phyloP scores from a whole-genome alignment of 2,113 vertebrate species.

The Sciurus niger region DNA sequence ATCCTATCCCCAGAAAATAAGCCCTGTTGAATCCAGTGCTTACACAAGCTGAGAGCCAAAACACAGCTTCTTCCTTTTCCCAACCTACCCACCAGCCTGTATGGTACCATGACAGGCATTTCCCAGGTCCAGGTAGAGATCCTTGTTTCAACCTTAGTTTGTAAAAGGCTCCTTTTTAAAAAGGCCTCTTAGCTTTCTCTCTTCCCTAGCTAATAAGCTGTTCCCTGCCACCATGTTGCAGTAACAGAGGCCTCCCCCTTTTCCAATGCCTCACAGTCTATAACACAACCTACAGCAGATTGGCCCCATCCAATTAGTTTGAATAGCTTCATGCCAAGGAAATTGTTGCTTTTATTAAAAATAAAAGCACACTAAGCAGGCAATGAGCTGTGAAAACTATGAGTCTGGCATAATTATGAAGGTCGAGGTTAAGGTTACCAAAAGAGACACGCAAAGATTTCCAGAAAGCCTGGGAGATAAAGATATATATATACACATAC shows the following conservation, averaged over 20 bases:
- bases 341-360: slow-evolving; percentile 84
- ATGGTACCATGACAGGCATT: slow-evolving; percentile 62
- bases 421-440: slow-evolving; percentile 87
- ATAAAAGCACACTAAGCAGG: slow-evolving; percentile 75
- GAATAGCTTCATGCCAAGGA: slow-evolving; percentile 82
- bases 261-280: slow-evolving; percentile 65
- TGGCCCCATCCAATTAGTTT: slow-evolving; percentile 79
- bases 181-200: not conserved
- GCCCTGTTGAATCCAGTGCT: slow-evolving; percentile 51
- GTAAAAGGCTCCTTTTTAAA: slow-evolving; percentile 55
- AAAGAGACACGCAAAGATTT: slow-evolving; percentile 67
- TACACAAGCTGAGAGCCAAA: slow-evolving; percentile 73
- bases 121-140: slow-evolving; percentile 25
- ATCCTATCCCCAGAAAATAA: slow-evolving; percentile 21
- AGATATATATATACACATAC: not conserved
- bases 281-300: slow-evolving; percentile 68
- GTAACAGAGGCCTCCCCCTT: slow-evolving; percentile 72
- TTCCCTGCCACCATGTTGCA: slow-evolving; percentile 59
- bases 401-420: slow-evolving; percentile 83
- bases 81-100: slow-evolving; percentile 39
- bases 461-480: slow-evolving; percentile 48
- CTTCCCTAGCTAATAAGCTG: slow-evolving; percentile 73
- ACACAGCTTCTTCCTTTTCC: slow-evolving; percentile 66
- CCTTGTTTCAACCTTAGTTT: slow-evolving; percentile 54
- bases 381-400: slow-evolving; percentile 74